These are phyloP conservation scores for Lethrus apterus DNA, from an alignment of 1,140 invertebrate genomes.

Conservation along the genomic window DNA sequence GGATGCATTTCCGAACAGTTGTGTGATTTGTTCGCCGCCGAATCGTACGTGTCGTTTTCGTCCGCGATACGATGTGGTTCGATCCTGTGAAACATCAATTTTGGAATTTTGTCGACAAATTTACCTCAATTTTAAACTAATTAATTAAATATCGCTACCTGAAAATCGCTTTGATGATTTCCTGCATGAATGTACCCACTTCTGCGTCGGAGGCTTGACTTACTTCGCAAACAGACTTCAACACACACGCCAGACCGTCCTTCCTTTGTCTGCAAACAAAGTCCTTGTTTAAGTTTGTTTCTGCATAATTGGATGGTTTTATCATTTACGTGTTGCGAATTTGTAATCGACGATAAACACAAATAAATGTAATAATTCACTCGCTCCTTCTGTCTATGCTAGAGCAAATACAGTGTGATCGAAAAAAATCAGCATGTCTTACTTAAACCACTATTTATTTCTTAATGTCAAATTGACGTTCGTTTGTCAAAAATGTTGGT, in stretches of 20 bases:
- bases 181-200: slow-evolving; percentile 43
- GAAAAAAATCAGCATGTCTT: no score
- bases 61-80: slow-evolving; percentile 24
- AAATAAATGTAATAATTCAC: no score
- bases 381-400: no score
- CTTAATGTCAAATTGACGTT: no score
- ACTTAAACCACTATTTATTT: no score
- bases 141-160: slow-evolving; percentile 35
- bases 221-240: slow-evolving; percentile 47
- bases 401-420: no score
- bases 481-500: no score
- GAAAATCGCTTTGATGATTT: slow-evolving; percentile 47
- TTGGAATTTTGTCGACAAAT: background rate
- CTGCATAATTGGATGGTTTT: no score
- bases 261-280: slow-evolving; percentile 41
- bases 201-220: slow-evolving; percentile 22
- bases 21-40: slow-evolving; percentile 24
- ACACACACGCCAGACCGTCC: slow-evolving; percentile 46
- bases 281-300: no score
- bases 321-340: no score
- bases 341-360: no score
- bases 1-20: slow-evolving; percentile 44
- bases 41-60: slow-evolving; percentile 32
- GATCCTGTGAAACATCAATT: slow-evolving; percentile 21
- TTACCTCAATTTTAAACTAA: background rate